Base-by-base conservation (phyloP, 2,888 invertebrate species). In the Pristionchus fissidentatus region DNA sequence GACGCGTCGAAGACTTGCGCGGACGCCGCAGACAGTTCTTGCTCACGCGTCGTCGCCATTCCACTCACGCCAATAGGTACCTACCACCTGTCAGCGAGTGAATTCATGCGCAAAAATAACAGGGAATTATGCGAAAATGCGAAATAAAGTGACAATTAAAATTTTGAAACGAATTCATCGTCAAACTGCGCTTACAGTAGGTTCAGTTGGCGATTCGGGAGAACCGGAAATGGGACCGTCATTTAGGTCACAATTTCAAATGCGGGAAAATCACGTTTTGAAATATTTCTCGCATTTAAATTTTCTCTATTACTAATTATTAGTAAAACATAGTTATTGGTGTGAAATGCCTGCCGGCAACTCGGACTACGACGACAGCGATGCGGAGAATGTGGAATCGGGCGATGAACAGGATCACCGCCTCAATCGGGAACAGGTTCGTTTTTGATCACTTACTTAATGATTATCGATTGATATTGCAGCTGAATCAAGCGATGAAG, bases 131-230 rank as follows among this genome's bases (percentile, higher is more conserved):
- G 13, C 4, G 43, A 15, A 75, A 75, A 66, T 22, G 10, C 2
- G 26, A 57, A 26, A 22, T 75, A 46, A 29, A 66, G 26, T 26
- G 29, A 38, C 19, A 26, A 46, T 75, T 75, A 26, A 13, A 46
- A 75, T 32, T 66, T 66, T 29, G 22, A 57, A n/a, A 15, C 19
- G 19, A 57, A 57, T 57, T 7, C 8, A 22, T 5, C 0, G 32
- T 22, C 66, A 66, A 66, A 66, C 66, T 66, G 66, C 66, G 15
- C 66, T 66, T 66, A 66, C 66, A 19, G 75, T 41, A 70, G 26
- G 1, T 4, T 46, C 26, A 43, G 0, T 46, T 75, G 22, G 75
- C 46, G 46, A 49, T 75, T 43, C 29, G 49, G 19, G 13, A 49
- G 49, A 19, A 49, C 49, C 49, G 49, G 49, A 49, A 15, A 15